Conservation (phyloP, 53 echinoderm and acorn worm genomes). For the Astropecten irregularis region DNA sequence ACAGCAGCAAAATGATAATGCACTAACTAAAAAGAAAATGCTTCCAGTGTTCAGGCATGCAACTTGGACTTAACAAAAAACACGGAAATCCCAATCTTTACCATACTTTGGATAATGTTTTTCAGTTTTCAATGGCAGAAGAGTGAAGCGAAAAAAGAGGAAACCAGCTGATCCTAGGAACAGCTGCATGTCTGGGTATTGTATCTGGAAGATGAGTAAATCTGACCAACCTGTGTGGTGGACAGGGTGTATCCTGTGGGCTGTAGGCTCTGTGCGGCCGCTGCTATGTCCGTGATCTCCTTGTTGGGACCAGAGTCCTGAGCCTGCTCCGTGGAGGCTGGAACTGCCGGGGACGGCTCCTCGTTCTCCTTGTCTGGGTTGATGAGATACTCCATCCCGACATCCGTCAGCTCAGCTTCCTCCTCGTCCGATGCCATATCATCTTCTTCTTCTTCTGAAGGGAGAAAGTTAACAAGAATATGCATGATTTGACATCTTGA, state of each 20-base stretch:
- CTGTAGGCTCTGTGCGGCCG: slow-evolving; percentile 89
- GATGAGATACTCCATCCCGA: slow-evolving; percentile 98
- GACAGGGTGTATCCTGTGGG: slow-evolving; percentile 98
- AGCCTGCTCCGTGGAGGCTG: slow-evolving; percentile 24
- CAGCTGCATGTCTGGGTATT: too few relatives aligned
- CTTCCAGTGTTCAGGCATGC: too few relatives aligned
- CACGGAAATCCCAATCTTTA: too few relatives aligned
- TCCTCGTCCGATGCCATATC: slow-evolving; percentile 60
- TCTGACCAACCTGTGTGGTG: slow-evolving; percentile 83
- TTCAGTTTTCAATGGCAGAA: too few relatives aligned
- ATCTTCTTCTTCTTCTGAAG: slow-evolving; percentile 66
- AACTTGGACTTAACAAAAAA: too few relatives aligned
- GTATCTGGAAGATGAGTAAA: too few relatives aligned
- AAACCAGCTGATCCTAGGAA: too few relatives aligned
- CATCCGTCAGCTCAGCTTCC: slow-evolving; percentile 77
- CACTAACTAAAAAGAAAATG: too few relatives aligned
- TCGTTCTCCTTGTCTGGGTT: slow-evolving; percentile 84
- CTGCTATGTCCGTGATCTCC: slow-evolving; percentile 97
- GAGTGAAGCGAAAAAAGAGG: too few relatives aligned
- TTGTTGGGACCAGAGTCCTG: slow-evolving; percentile 80
- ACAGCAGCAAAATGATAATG: too few relatives aligned
- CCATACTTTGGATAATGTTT: too few relatives aligned
- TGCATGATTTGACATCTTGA: too few relatives aligned
- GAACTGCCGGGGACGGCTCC: not conserved
- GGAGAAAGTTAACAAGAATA: not conserved